Percentiles rank a stretch among this genome's conserved stretches.
Conservation (phyloP, 1,140 invertebrate genomes). For the Drosophila novamexicana region DNA sequence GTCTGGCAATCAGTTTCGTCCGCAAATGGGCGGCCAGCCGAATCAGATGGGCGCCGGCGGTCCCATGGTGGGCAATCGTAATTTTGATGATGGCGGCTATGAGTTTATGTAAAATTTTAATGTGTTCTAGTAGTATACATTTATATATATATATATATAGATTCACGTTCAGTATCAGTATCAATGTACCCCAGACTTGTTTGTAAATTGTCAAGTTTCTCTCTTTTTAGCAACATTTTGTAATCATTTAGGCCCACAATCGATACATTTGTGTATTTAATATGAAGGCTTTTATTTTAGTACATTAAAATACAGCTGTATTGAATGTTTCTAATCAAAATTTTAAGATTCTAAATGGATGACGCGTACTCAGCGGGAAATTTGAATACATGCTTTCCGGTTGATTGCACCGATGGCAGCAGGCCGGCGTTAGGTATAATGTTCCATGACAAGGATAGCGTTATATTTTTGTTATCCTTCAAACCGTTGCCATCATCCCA, state of each 20-base stretch:
- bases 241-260: slow-evolving; percentile 8
- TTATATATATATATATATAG: background rate
- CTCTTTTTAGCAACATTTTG: slow-evolving; percentile 2
- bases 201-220: slow-evolving; percentile 30
- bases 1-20: slow-evolving; percentile 77
- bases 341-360: slow-evolving; percentile 62
- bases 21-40: slow-evolving; percentile 77
- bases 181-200: background rate
- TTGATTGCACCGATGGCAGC: slow-evolving; percentile 93
- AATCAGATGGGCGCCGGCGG: slow-evolving; percentile 81
- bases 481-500: slow-evolving; percentile 99
- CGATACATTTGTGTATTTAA: slow-evolving; percentile 17
- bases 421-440: slow-evolving; percentile 99
- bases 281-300: slow-evolving; percentile 40
- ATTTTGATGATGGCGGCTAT: slow-evolving; percentile 78
- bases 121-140: slow-evolving; percentile 6
- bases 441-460: slow-evolving; percentile 98
- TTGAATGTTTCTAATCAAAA: slow-evolving; percentile 5
- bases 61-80: slow-evolving; percentile 76
- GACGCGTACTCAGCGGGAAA: slow-evolving; percentile 95
- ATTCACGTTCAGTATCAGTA: slow-evolving; percentile 7
- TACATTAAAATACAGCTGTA: slow-evolving; percentile 45
- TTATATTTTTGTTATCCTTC: slow-evolving; percentile 96
- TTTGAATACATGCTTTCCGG: slow-evolving; percentile 93
- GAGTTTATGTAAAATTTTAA: slow-evolving; percentile 74